Conservation (phyloP, 2,888 invertebrate genomes). For the Cheilosia grossa region DNA sequence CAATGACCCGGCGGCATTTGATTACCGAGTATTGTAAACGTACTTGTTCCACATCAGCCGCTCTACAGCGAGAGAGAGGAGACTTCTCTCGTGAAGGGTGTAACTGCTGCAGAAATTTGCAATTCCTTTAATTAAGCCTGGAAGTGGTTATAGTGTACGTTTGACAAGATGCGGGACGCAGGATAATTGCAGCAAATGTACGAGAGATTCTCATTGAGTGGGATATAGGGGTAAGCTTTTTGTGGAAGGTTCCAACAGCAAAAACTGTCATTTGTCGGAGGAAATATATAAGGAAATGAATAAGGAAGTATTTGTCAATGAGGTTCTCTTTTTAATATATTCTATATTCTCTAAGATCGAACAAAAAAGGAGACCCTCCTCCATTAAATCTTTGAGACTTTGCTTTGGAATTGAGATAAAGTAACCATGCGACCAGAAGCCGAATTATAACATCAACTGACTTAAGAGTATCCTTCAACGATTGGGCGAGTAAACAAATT, state of each 20-base stretch:
- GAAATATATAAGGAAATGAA: no score
- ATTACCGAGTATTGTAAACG: not conserved
- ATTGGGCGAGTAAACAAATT: no score
- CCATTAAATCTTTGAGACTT: no score
- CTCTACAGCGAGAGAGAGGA: not conserved
- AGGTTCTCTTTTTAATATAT: no score
- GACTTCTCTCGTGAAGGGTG: not conserved
- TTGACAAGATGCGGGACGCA: conserved; percentile 15
- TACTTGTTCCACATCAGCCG: not conserved
- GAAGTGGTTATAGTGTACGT: not conserved
- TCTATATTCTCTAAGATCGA: no score
- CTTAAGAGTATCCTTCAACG: no score
- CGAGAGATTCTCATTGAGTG: not conserved
- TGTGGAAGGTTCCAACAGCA: not conserved
- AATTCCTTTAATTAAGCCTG: conserved; percentile 34
- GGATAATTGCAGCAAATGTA: conserved; percentile 9
- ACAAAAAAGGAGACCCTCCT: no score
- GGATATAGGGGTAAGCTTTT: not conserved
- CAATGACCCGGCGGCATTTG: conserved; percentile 40
- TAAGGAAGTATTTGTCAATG: no score
- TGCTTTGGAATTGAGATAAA: no score
- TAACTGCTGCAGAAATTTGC: conserved; percentile 9
- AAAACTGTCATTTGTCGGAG: no score
- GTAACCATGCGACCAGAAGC: no score
- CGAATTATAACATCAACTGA: no score